phyloP scores from a whole-genome alignment of 2,888 invertebrate genomes.

The Apodemia hepburni region DNA sequence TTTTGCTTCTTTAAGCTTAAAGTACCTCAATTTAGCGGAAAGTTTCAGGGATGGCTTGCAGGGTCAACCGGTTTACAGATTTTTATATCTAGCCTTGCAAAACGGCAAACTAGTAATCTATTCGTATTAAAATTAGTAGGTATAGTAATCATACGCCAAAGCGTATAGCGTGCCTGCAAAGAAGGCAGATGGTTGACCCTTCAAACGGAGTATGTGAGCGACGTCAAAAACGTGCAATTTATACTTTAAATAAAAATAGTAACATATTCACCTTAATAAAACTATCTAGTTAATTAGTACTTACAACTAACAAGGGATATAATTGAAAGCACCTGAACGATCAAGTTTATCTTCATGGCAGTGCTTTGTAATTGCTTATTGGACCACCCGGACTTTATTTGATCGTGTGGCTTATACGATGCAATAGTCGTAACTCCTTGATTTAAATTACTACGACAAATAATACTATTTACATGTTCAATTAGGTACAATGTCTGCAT shows the following conservation, averaged over 20 bases:
- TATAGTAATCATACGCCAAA: no score
- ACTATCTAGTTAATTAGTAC: not conserved
- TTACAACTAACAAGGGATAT: slow-evolving; percentile 4
- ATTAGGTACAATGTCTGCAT: slow-evolving; percentile 7
- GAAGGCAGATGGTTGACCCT: no score
- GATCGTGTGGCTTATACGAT: slow-evolving; percentile 26
- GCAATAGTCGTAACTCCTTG: slow-evolving; percentile 26
- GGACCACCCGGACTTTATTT: slow-evolving; percentile 34
- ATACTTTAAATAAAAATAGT: not conserved
- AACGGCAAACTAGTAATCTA: no score
- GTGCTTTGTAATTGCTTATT: slow-evolving; percentile 22
- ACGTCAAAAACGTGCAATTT: no score
- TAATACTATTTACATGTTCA: slow-evolving; percentile 21
- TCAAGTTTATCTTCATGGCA: slow-evolving; percentile 17
- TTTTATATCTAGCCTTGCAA: no score
- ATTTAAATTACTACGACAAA: slow-evolving; percentile 22
- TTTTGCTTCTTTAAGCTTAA: no score
- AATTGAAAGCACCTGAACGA: slow-evolving; percentile 14
- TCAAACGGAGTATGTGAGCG: no score
- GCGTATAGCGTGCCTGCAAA: no score
- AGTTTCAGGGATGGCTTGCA: no score
- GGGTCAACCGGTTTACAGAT: no score
- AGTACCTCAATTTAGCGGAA: no score
- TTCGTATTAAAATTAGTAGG: no score
- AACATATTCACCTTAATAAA: not conserved